A percentile compares a stretch with the other conserved stretches of the same genome.
These are phyloP conservation scores for Antheraea assamensis DNA, from an alignment of 2,888 invertebrate genomes.

Conservation along the genomic window DNA sequence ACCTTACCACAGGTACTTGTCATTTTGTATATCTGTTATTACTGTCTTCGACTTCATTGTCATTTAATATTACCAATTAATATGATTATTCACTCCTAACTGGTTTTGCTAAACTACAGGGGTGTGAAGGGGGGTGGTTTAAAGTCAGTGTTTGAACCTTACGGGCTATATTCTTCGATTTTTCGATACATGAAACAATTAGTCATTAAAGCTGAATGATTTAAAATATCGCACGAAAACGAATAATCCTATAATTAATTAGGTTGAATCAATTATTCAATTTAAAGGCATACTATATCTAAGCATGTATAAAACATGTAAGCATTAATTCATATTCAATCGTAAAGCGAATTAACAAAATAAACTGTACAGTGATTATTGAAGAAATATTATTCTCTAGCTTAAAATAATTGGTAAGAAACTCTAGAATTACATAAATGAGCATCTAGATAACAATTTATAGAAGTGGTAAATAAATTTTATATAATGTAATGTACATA, in stretches of 20 bases:
- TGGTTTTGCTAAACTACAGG: background rate
- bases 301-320: too few species aligned
- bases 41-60: background rate
- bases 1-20: constrained; percentile 21
- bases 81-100: too few species aligned
- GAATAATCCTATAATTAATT: too few species aligned
- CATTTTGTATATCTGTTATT: background rate
- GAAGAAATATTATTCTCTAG: background rate
- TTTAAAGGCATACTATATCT: too few species aligned
- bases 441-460: background rate
- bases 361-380: background rate
- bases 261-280: too few species aligned
- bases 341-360: background rate
- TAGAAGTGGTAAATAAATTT: background rate
- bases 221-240: too few species aligned
- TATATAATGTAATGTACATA: background rate
- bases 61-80: background rate
- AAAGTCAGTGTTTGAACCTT: background rate
- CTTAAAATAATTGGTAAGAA: background rate
- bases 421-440: background rate
- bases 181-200: too few species aligned
- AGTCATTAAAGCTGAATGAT: too few species aligned
- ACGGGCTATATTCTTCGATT: too few species aligned
- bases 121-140: background rate
- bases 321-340: background rate